Base-by-base conservation (phyloP, 2,113 vertebrate genomes). In the Amphiprion percula region DNA sequence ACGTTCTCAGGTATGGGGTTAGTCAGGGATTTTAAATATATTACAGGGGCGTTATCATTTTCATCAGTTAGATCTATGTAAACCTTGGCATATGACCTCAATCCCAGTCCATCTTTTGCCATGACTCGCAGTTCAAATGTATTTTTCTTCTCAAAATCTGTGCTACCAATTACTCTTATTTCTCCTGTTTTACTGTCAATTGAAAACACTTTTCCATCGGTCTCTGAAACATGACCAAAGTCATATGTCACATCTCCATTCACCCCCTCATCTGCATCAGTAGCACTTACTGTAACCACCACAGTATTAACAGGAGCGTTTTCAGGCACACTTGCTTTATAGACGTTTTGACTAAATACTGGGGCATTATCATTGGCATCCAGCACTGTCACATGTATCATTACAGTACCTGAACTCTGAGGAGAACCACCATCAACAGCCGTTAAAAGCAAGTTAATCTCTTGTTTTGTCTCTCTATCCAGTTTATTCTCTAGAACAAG, bases 11-110 rank as follows among this genome's bases (percentile, higher is more conserved):
- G 74, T 26, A 95, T 15, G n/a, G 88, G 71, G 26, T 59, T 88
- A 19, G 73, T 78, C 1, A 94, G 53, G 0, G 94, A 95, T 4
- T 93, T 93, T 1, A 95, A 7, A 2, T 74, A 71, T 5, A 96
- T 83, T 2, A 92, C 77, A 1, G 95, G 95, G 0, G 79, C 77
- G 52, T 96, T 96, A 8, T 96, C 95, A 74, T 96, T 96, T 0
- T 91, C 50, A 5, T 96, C 95, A 52, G 77, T 39, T 24, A 96
- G 70, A 3, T 94, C 84, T 50, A 96, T 50, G 3, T 94, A 68
- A 0, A 96, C 80, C 77, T 93, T 94, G 15, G 87, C 83, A 0
- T 95, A 90, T 0, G 89, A 74, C 0, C 73, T 79, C 1, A 95
- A 71, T 0, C 94, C 94, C 0, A 92, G 93, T 0, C 93, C 91